A percentile compares a stretch with the other conserved stretches of the same genome.
These are phyloP conservation scores for Lacerta viridis DNA, from an alignment of 2,797 vertebrate species.

Conservation along the genomic window DNA sequence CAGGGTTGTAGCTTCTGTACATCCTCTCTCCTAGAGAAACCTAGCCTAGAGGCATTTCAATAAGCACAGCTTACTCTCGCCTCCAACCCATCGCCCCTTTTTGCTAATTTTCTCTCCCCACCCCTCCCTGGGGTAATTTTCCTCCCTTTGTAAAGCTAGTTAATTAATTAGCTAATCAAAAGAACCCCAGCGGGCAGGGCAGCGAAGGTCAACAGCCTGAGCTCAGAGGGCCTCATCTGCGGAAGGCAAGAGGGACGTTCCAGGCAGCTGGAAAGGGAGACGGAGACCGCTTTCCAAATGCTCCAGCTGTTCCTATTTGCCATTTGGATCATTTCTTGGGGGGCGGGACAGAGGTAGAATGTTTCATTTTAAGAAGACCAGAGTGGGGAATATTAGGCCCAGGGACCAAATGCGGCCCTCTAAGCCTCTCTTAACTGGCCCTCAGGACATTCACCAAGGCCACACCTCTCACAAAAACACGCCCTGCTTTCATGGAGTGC, in stretches of 20 bases:
- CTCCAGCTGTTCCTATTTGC: not conserved
- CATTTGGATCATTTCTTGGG: too few species aligned
- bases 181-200: conserved; percentile 36
- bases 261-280: not conserved
- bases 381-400: too few species aligned
- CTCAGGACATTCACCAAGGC: too few species aligned
- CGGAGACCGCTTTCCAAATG: not conserved
- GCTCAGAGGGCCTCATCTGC: not conserved
- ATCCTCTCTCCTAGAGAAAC: not conserved
- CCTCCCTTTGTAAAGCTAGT: conserved; percentile 49
- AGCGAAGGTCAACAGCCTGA: not conserved
- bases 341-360: too few species aligned
- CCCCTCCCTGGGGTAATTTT: not conserved
- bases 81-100: not conserved
- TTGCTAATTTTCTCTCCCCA: not conserved
- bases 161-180: conserved; percentile 66
- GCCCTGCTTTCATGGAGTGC: too few species aligned
- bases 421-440: too few species aligned
- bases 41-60: not conserved
- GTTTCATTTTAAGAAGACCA: too few species aligned
- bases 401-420: too few species aligned
- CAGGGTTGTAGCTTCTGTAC: not conserved
- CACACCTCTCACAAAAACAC: too few species aligned
- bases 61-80: not conserved
- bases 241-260: too few species aligned